Evolutionary conservation across 2,113 vertebrate genomes (phyloP), one percentile per base, ranked within the genome.

Genomic region (Plecturocebus donacophilus): DNA sequence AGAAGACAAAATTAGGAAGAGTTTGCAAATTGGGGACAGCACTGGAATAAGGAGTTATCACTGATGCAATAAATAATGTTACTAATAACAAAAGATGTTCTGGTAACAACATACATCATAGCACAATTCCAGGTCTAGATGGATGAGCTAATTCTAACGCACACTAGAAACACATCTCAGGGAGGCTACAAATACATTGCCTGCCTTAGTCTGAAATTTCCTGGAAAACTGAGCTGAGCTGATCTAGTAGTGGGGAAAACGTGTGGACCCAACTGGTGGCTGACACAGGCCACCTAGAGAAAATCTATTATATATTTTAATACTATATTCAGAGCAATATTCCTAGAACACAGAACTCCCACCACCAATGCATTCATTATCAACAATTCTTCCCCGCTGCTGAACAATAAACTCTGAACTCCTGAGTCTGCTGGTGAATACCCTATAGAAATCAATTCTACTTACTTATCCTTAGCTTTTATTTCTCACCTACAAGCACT

Each of bases 391-490:
- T 84, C 14, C 40, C 61, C 13, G 11, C 23, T 96, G 40, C 89
- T 93, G 49, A 94, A 66, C 30, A 83, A 84, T 81, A 84, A 94
- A 79, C 16, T 52, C 32, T 68, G 32, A 93, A 92, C 75, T 58
- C 40, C 64, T 42, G 13, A 27, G 16, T 20, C 21, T 71, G 2
- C 73, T 82, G 21, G 64, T 61, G 66, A 85, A 86, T 56, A 14
- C 2, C 14, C 27, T 38, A 38, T 30, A 56, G 14, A 73, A 66
- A 25, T n/a, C 52, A 86, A 79, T 52, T 92, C 30, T 64, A 92
- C 70, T 80, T 90, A 35, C 4, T 70, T 61, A 75, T 80, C 12
- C 49, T 90, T n/a, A 30, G 3, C 27, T 92, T 87, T 92, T 58
- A 73, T 83, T 71, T 77, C 40, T 94, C 35, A 87, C 40, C 56